Evolutionary conservation across 1,140 invertebrate genomes (phyloP), one percentile per base, ranked within the genome.

Genomic region (Luehdorfia chinensis): DNA sequence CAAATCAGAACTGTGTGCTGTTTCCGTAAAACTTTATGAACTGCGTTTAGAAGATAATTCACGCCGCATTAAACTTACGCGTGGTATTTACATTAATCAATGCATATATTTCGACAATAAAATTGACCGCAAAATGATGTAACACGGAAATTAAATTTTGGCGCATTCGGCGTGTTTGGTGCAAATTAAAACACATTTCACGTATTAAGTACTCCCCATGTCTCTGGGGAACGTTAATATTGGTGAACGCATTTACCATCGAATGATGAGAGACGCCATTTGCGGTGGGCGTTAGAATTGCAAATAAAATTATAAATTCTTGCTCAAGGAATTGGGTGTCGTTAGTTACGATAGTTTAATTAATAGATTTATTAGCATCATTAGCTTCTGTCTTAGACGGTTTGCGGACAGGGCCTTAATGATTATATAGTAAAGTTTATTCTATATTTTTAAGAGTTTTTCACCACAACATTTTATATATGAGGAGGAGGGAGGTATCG

Each of bases 131-230:
- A 63, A 60, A 66, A 31, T 5, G 30, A 12, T 31, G 30, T 31
- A 31, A 31, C 43, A 19, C 55, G 49, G 55, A 61, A 66, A 70
- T 70, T 60, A 66, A 64, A 70, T 70, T 70, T 62, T 48, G 48
- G 43, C 39, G 28, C 48, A 52, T 43, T 50, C 45, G 23, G 6
- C 37, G 23, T 41, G 37, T 41, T 41, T 41, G 33, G 16, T 47
- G 36, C 37, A 48, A 58, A 62, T 58, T 58, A 55, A 57, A 62
- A 57, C 55, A 34, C 50, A 27, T 44, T 32, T 16, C 48, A 47
- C 47, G 50, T 45, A 47, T 33, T 37, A 7, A 39, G 50, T 34
- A 47, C 50, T 33, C 44, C 50, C 41, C 56, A 19, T 33, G 47
- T 43, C 55, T 54, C 34, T 27, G 43, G 59, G 50, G 59, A 50